Percentiles rank a stretch among this genome's conserved stretches.
These are phyloP conservation scores for Prochilodus magdalenae DNA, from an alignment of 2,113 vertebrate genomes.

Conservation along the genomic window DNA sequence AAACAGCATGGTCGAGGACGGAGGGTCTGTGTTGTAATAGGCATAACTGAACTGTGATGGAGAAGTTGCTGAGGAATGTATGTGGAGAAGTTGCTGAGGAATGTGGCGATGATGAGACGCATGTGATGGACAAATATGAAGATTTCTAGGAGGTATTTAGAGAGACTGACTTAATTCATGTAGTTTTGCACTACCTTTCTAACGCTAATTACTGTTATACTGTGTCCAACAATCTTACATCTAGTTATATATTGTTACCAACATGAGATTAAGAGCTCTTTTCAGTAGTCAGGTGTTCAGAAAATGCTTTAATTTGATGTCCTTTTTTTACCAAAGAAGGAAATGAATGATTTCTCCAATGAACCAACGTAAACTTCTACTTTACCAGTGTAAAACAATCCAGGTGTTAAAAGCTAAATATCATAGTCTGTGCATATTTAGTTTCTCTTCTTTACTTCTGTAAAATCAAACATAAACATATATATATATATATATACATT, in stretches of 20 bases:
- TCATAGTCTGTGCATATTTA: conserved; percentile 30
- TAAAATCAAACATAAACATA: conserved; percentile 7
- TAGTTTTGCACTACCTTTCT: conserved; percentile 54
- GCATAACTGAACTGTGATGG: conserved; percentile 2
- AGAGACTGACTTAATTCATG: conserved; percentile 39
- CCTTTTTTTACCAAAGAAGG: conserved; percentile 36
- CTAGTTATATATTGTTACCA: conserved; percentile 68
- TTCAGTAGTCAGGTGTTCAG: conserved; percentile 27
- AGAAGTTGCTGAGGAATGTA: conserved; percentile 42
- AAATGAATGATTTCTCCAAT: conserved; percentile 6
- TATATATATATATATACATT: conserved; percentile 1
- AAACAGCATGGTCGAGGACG: background rate
- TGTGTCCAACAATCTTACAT: conserved; percentile 71
- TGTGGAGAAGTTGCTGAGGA: conserved; percentile 40
- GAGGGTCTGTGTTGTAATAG: background rate
- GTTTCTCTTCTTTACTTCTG: conserved; percentile 1
- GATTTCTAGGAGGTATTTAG: conserved; percentile 30
- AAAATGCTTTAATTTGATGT: conserved; percentile 12
- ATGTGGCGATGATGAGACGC: conserved; percentile 10
- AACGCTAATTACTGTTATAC: conserved; percentile 58
- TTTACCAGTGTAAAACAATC: conserved; percentile 9
- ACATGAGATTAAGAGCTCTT: background rate
- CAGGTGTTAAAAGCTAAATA: conserved; percentile 35
- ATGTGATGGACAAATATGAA: background rate
- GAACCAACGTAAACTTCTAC: conserved; percentile 16